These are phyloP conservation scores for Troides aeacus DNA, from an alignment of 2,888 invertebrate species.

Conservation along the genomic window DNA sequence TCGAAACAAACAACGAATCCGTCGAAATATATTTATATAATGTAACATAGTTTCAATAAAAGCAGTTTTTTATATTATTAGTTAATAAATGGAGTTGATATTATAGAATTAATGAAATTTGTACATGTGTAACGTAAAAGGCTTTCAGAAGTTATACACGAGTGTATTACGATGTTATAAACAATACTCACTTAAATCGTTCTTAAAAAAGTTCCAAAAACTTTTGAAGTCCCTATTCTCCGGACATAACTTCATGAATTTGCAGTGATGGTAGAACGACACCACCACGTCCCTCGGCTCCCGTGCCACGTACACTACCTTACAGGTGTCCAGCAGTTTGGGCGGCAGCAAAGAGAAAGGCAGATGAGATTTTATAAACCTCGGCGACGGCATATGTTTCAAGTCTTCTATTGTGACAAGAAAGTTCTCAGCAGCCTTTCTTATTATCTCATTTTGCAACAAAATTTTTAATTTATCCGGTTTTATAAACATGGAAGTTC, in stretches of 20 bases:
- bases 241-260: constrained; percentile 67
- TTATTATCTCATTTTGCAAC: too few species aligned
- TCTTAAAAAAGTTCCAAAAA: constrained; percentile 83
- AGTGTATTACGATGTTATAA: too few species aligned
- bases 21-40: too few species aligned
- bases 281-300: constrained; percentile 90
- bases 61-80: too few species aligned
- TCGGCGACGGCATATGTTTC: constrained; percentile 45
- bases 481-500: too few species aligned
- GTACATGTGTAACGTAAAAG: too few species aligned
- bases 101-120: too few species aligned
- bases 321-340: constrained; percentile 59
- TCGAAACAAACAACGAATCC: too few species aligned
- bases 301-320: constrained; percentile 84
- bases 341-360: constrained; percentile 86
- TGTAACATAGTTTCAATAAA: too few species aligned
- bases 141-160: too few species aligned
- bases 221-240: constrained; percentile 80
- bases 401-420: constrained; percentile 67
- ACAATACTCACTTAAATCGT: constrained; percentile 74
- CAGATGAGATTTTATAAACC: constrained; percentile 82
- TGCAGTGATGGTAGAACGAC: constrained; percentile 79
- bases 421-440: constrained; percentile 72
- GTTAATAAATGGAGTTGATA: too few species aligned
- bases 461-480: too few species aligned